Evolutionary conservation across 2,797 vertebrate genomes (phyloP), one percentile per base, ranked within the genome.

Genomic region (Linurgus olivaceus): DNA sequence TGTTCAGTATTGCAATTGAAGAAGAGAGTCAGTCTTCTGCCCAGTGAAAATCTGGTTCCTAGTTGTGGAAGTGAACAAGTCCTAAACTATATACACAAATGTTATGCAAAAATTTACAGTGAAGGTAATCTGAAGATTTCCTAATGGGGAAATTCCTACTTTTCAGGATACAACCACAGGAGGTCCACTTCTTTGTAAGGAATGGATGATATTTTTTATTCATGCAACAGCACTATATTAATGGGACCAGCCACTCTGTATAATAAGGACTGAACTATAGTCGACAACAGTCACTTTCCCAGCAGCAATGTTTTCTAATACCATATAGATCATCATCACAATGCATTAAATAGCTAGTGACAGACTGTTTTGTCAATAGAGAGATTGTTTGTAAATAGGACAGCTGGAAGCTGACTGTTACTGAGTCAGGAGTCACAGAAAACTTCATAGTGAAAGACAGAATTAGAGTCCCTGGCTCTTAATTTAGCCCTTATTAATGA

Each of bases 311-410:
- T 76, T 86, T 84, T 90, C 80, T 86, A 79, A 95, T 95, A 85
- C 55, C 59, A 51, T 61, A 68, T 42, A 96, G 83, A 90, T 96
- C 93, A 93, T 94, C 81, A 75, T 90, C 83, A 78, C 88, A 96
- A 61, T 77, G 93, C 90, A 90, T 93, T 82, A 95, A 92, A 88
- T 93, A 95, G 66, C 76, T 95, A 72, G 78, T 94, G 96, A 97
- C 96, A 97, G 96, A 92, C 54, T 80, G 82, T 82, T 91, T 95
- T 93, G 81, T 93, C 97, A 97, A 96, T 90, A 91, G 96, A 92
- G 72, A 91, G 79, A 63, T 86, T 95, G 65, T 94, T 97, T 96
- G 83, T 90, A 96, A 92, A 96, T 77, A 97, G 91, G 80, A 88
- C 84, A 83, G 74, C 86, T 79, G 91, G 94, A 97, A 93, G 42